Base-by-base conservation (phyloP, 2,797 vertebrate genomes). In the Simalia tracyae region DNA sequence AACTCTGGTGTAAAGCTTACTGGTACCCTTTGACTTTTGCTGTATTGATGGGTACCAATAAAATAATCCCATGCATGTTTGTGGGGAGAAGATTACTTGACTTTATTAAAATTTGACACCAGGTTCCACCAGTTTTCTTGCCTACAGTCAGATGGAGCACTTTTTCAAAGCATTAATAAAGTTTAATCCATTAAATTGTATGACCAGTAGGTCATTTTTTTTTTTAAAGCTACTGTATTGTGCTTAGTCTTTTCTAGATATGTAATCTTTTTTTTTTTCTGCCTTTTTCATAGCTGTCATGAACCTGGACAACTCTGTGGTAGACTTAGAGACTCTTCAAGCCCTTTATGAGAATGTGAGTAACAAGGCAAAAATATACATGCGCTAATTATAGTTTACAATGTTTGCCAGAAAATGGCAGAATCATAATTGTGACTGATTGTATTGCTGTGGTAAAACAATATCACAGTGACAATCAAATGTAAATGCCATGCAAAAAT, bases 321-420 rank as follows among this genome's bases (percentile, higher is more conserved):
- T 99, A 94, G 99, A 99, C 95, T 97, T 99, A 96, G 99, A 99
- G 97, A 99, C 99, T 0, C 98, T 99, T 92, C 99, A 99, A 97
- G 99, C 99, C 60, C 97, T 99, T 22, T 99, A 98, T 97, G 99
- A 99, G 97, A 99, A 99, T 96, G 99, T 99, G 97, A 99, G 99
- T 99, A 98, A 89, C 92, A 93, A 94, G 22, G 96, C 92, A 86
- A 84, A 95, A 95, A 91, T 94, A 87, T 93, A 85, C 91, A 89
- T 92, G 84, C 92, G 36, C 90, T 91, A 86, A 89, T 92, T 66
- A 9, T 90, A 31, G 14, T 94, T 81, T 81, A 46, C 19, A 81
- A 46, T 24, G 36, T 81, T 81, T 46, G 36, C 72, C 72, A 24
- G 46, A 60, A 81, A 81, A 46, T 81, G 36, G 36, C 19, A 81